Base-by-base conservation (phyloP, 1,140 invertebrate genomes). In the Drosophila sp. region DNA sequence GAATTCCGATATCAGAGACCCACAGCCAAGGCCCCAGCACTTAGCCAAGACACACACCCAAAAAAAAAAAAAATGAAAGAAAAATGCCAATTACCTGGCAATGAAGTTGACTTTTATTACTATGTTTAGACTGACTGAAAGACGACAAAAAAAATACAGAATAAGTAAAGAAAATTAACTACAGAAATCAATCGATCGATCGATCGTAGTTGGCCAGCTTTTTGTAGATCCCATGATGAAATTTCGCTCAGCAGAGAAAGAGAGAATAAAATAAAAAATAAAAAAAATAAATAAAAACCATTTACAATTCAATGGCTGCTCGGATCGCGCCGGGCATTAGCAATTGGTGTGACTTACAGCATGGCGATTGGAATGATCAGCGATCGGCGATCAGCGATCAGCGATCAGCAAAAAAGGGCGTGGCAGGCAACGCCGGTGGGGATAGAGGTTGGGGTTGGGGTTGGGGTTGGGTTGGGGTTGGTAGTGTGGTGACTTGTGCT, bases 21-120 rank as follows among this genome's bases (percentile, higher is more conserved):
- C 25, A 45, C 21, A 36, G 29, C 25, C 27, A 54, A 58, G 50
- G 41, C 46, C 51, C 38, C 58, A 65, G 50, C 56, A 61, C 58
- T 72, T 76, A 53, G 76, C 54, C 72, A 64, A 77, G 66, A 72
- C 62, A 70, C 80, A 84, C 80, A 76, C 81, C 80, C 80, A 45
- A 56, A 63, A 75, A 72, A 65, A 54, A 38, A 43, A 34, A 54
- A 58, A 62, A 46, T 34, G 14, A 9, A 14, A 8, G 25, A 34
- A 64, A 34, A 36, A 7, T 34, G 66, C 14, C 69, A 82, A 76
- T 78, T 83, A 82, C 59, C 57, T 41, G 65, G 58, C 66, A 84
- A 84, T 76, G 76, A 61, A 56, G 62, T 48, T 64, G 65, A 40
- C 74, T 76, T 76, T 84, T 76, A 83, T 83, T 83, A 76, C 80